phyloP scores from a whole-genome alignment of 2,797 vertebrate genomes.

The Xyrichtys novacula region DNA sequence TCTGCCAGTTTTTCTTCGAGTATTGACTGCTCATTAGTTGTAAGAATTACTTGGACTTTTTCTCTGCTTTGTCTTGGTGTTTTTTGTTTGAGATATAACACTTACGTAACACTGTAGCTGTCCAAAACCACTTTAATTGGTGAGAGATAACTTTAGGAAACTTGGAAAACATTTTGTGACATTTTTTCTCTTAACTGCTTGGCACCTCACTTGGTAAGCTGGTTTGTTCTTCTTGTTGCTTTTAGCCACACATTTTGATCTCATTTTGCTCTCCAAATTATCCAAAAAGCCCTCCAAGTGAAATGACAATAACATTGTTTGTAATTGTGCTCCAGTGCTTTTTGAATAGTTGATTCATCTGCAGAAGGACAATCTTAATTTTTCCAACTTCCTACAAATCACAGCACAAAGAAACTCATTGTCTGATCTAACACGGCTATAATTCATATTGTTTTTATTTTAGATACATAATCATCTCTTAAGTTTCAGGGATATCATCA shows the following conservation, averaged over 20 bases:
- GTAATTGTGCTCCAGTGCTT: not conserved
- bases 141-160: not conserved
- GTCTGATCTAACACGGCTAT: no score
- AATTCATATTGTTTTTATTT: no score
- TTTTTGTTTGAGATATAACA: constrained; percentile 3
- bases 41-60: not conserved
- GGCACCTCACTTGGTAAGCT: constrained; percentile 1
- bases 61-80: constrained; percentile 1
- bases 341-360: not conserved
- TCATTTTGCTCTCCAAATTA: not conserved
- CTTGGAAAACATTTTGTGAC: not conserved
- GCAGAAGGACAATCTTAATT: no score
- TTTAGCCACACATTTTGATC: not conserved
- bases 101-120: not conserved
- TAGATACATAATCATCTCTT: no score
- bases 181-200: not conserved
- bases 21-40: constrained; percentile 7
- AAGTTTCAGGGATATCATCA: no score
- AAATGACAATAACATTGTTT: not conserved
- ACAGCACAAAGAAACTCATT: no score
- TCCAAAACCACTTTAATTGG: constrained; percentile 18
- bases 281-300: not conserved
- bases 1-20: not conserved
- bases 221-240: constrained; percentile 10
- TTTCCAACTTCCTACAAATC: no score